Percentiles rank a stretch among this genome's conserved stretches.
Conservation (phyloP, 2,113 vertebrate genomes). For the Aix galericulata region DNA sequence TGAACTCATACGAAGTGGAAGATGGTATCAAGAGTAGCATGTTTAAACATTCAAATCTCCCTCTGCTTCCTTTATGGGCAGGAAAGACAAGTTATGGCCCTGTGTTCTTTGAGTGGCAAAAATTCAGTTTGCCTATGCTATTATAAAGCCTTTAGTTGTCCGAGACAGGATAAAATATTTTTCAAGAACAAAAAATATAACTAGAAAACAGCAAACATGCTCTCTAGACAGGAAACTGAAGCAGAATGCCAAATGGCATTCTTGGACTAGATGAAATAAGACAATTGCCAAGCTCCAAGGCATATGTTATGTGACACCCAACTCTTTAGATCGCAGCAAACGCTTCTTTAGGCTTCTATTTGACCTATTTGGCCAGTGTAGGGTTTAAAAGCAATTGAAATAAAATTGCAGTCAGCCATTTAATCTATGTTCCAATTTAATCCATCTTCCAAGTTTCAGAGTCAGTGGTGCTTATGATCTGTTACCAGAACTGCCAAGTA, state of each 20-base stretch:
- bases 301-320: not conserved
- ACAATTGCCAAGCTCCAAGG: not conserved
- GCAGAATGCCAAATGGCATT: not conserved
- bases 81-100: not conserved
- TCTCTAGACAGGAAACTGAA: not conserved
- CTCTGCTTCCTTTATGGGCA: fast-evolving
- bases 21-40: fast-evolving
- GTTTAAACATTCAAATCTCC: not conserved
- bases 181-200: no score
- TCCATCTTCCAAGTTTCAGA: slow-evolving; percentile 31
- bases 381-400: slow-evolving; percentile 38
- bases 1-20: not conserved
- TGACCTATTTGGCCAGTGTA: slow-evolving; percentile 26
- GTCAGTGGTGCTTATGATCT: slow-evolving; percentile 28
- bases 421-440: slow-evolving; percentile 56
- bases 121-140: not conserved
- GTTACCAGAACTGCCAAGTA: slow-evolving; percentile 9
- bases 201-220: not conserved
- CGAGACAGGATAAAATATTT: not conserved
- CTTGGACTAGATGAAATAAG: not conserved
- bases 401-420: slow-evolving; percentile 42
- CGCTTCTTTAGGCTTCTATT: not conserved
- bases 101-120: fast-evolving
- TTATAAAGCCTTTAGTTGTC: not conserved
- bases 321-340: not conserved